These are phyloP conservation scores for Zootermopsis nevadensis DNA, from an alignment of 2,888 invertebrate genomes.

Conservation along the genomic window DNA sequence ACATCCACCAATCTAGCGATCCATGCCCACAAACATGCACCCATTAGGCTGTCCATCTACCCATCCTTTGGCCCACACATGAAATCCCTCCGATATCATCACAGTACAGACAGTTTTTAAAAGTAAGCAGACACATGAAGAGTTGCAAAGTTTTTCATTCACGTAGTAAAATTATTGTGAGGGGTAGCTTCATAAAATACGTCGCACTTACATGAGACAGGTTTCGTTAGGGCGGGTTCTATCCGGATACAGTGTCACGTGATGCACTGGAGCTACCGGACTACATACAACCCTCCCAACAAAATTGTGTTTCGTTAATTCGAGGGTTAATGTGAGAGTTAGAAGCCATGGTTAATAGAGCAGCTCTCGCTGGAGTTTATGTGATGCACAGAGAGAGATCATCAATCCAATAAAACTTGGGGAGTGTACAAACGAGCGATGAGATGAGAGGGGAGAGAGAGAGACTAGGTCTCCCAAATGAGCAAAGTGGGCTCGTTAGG, in stretches of 20 bases:
- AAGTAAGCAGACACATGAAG: too few species aligned
- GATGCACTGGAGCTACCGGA: neutral
- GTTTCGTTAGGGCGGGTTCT: neutral
- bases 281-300: neutral
- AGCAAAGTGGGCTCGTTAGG: conserved; percentile 29
- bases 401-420: neutral
- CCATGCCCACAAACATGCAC: too few species aligned
- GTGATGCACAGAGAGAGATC: neutral
- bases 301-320: conserved; percentile 14
- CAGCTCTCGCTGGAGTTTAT: neutral
- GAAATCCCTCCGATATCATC: too few species aligned
- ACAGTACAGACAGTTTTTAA: too few species aligned
- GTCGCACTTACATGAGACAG: neutral
- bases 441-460: neutral
- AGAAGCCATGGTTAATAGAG: conserved; percentile 13
- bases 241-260: neutral
- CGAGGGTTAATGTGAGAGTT: conserved; percentile 23
- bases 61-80: too few species aligned
- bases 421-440: neutral
- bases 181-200: neutral
- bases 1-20: too few species aligned
- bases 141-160: too few species aligned
- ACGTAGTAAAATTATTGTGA: neutral
- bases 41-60: too few species aligned
- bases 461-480: neutral